Conservation (phyloP, 2,797 vertebrate genomes). For the Chelmon rostratus region DNA sequence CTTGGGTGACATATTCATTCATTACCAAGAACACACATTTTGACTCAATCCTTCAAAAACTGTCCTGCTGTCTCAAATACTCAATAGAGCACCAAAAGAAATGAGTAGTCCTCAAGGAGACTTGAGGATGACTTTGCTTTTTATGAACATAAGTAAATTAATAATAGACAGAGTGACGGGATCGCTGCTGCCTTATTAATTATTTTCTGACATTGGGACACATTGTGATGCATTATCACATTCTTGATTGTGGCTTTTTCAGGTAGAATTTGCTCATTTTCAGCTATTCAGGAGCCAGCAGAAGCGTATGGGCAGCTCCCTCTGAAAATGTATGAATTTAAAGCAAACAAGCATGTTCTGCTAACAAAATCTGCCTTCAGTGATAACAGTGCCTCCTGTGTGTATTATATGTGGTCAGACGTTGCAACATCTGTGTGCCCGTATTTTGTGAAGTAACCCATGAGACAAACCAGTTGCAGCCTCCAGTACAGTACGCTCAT, state of each 20-base stretch:
- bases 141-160: no score
- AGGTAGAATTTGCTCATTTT: neutral
- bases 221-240: neutral
- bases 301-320: neutral
- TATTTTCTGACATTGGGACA: neutral
- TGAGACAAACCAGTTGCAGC: conserved; percentile 31
- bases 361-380: neutral
- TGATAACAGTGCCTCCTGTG: neutral
- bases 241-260: no score
- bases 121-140: no score
- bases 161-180: no score
- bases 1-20: no score
- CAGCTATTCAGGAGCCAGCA: neutral
- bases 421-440: neutral
- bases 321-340: neutral
- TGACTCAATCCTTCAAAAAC: no score
- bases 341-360: neutral
- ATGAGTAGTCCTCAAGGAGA: no score
- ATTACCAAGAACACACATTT: no score
- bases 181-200: neutral
- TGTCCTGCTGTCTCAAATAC: no score
- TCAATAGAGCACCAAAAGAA: no score
- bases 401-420: conserved; percentile 1
- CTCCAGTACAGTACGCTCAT: conserved; percentile 11
- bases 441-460: neutral